A percentile compares a stretch with the other conserved stretches of the same genome.
These are phyloP conservation scores for Coenonympha arcania DNA, from an alignment of 2,888 invertebrate genomes.

Conservation along the genomic window DNA sequence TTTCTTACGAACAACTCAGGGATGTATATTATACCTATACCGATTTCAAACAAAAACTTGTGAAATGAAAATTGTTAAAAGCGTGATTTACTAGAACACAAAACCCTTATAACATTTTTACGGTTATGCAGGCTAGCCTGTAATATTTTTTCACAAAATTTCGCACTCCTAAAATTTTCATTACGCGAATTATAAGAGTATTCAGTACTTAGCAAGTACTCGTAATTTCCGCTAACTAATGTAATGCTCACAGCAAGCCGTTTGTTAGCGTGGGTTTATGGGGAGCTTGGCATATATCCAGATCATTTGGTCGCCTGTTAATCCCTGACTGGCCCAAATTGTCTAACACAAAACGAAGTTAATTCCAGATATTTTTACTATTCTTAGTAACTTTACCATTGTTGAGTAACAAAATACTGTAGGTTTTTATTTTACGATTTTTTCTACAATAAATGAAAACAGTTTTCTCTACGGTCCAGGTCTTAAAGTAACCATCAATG, in stretches of 20 bases:
- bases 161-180: background rate
- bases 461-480: background rate
- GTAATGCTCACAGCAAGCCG: background rate
- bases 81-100: too few species aligned
- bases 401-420: too few species aligned
- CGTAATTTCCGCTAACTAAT: background rate
- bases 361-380: background rate
- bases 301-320: conserved; percentile 1
- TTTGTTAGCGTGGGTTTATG: conserved; percentile 2
- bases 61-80: too few species aligned
- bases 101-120: too few species aligned
- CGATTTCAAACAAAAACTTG: too few species aligned
- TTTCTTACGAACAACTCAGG: too few species aligned
- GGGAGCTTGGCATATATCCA: conserved; percentile 4
- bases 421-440: too few species aligned
- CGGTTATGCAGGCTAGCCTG: too few species aligned
- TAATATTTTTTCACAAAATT: too few species aligned
- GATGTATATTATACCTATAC: too few species aligned
- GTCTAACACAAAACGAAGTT: background rate
- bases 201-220: background rate
- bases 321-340: conserved; percentile 1
- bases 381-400: too few species aligned
- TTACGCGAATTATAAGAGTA: background rate
- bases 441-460: background rate
- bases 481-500: background rate